Conservation (phyloP, 1,140 invertebrate genomes). For the Pogonomyrmex barbatus region DNA sequence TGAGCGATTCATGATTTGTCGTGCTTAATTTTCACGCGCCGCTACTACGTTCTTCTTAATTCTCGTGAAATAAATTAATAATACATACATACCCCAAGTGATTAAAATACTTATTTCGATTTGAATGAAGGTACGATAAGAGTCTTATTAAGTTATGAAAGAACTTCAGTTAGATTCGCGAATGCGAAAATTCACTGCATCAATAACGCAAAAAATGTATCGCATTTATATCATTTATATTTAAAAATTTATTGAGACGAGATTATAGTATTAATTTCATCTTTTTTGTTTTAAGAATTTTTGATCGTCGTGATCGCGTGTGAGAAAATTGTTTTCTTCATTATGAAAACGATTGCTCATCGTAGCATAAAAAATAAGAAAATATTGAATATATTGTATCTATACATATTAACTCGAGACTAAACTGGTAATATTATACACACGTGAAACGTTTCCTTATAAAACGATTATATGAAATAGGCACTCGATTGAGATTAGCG, state of each 20-base stretch:
- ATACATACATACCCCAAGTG: conserved; percentile 32
- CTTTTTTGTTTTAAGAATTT: not conserved
- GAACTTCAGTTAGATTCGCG: not conserved
- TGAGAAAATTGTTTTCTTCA: conserved; percentile 23
- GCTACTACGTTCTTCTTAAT: conserved; percentile 7
- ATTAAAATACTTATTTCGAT: conserved; percentile 51
- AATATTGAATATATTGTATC: not conserved
- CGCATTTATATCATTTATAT: not conserved
- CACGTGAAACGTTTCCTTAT: conserved; percentile 23
- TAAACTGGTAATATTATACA: conserved; percentile 13
- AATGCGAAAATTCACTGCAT: conserved; percentile 16
- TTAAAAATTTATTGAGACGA: conserved; percentile 6
- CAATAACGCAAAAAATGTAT: not conserved
- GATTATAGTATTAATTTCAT: conserved; percentile 6
- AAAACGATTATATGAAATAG: conserved; percentile 46
- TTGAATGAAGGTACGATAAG: conserved; percentile 41
- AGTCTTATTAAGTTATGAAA: conserved; percentile 19
- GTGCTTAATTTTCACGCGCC: not conserved
- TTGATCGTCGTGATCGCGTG: conserved; percentile 16
- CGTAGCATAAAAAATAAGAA: conserved; percentile 21
- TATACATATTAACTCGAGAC: conserved; percentile 18
- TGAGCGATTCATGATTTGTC: not conserved
- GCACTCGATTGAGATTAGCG: conserved; percentile 48
- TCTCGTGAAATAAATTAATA: conserved; percentile 52
- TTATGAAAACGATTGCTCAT: conserved; percentile 5